These are phyloP conservation scores for Drosophila melanosoma DNA, from an alignment of 2,888 invertebrate genomes.

Conservation along the genomic window DNA sequence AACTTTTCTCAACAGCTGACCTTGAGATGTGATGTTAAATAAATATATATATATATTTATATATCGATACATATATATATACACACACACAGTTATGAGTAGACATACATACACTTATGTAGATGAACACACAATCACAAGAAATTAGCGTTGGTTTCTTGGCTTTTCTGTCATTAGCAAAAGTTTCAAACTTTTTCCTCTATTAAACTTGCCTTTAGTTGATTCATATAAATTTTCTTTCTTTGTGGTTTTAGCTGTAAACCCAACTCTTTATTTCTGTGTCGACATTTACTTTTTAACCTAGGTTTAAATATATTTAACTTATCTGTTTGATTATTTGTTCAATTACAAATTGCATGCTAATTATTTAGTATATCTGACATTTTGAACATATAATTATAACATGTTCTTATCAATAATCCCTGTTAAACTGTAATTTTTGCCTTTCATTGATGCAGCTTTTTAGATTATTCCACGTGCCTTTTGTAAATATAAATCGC, in stretches of 20 bases:
- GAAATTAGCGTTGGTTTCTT: slow-evolving; percentile 4
- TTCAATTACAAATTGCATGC: background rate
- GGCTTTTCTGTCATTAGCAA: slow-evolving; percentile 33
- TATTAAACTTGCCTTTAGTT: slow-evolving; percentile 2
- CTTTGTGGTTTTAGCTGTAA: background rate
- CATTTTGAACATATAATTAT: background rate
- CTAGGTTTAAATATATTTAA: background rate
- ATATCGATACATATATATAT: background rate
- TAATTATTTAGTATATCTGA: background rate
- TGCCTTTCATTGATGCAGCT: background rate
- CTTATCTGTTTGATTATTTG: background rate
- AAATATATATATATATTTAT: background rate
- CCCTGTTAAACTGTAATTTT: background rate
- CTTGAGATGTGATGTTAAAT: slow-evolving; percentile 15
- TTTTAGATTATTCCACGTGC: background rate
- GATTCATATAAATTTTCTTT: background rate
- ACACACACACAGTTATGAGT: background rate
- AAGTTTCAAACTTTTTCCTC: slow-evolving; percentile 22
- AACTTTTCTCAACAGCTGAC: slow-evolving; percentile 42
- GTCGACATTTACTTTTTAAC: background rate
- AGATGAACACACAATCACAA: slow-evolving; percentile 21
- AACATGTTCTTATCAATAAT: background rate
- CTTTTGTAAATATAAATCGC: background rate
- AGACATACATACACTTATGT: background rate
- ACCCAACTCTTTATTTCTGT: background rate